Conservation (phyloP, 2,113 vertebrate genomes). For the Elephantulus edwardii region DNA sequence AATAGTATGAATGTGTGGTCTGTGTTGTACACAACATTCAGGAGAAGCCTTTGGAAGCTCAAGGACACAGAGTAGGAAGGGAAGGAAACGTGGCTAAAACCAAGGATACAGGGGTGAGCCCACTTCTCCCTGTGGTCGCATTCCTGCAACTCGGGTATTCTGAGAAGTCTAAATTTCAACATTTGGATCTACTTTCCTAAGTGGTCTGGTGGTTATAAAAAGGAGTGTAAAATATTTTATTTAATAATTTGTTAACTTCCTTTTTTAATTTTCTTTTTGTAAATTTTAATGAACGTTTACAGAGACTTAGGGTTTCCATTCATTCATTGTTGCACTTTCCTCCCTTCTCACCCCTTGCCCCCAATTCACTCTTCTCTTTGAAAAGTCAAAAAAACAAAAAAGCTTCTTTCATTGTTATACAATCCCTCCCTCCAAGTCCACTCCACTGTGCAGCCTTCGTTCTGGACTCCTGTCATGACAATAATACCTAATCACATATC, state of each 20-base stretch:
- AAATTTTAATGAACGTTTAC: too few relatives aligned
- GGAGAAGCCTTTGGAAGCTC: not conserved
- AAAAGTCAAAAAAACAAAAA: too few relatives aligned
- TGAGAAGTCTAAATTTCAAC: slow-evolving; percentile 42
- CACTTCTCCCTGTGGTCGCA: not conserved
- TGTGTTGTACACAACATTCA: not conserved
- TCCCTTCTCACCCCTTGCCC: too few relatives aligned
- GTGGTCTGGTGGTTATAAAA: slow-evolving; percentile 49
- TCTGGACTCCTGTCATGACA: too few relatives aligned
- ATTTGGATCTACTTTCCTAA: slow-evolving; percentile 44
- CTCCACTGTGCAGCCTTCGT: too few relatives aligned
- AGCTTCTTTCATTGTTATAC: too few relatives aligned
- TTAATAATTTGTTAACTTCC: slow-evolving; percentile 6
- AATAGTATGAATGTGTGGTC: not conserved
- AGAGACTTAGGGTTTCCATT: too few relatives aligned
- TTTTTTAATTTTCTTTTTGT: too few relatives aligned
- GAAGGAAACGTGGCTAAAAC: not conserved
- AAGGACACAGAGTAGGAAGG: not conserved
- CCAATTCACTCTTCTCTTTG: too few relatives aligned
- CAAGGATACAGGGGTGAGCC: not conserved
- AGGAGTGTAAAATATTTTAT: slow-evolving; percentile 39
- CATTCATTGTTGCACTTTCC: too few relatives aligned
- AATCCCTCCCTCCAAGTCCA: too few relatives aligned
- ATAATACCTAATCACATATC: too few relatives aligned
- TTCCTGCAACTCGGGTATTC: slow-evolving; percentile 4